Percentiles rank a stretch among this genome's conserved stretches.
Conservation (phyloP, 2,113 vertebrate genomes). For the Alethe diademata region DNA sequence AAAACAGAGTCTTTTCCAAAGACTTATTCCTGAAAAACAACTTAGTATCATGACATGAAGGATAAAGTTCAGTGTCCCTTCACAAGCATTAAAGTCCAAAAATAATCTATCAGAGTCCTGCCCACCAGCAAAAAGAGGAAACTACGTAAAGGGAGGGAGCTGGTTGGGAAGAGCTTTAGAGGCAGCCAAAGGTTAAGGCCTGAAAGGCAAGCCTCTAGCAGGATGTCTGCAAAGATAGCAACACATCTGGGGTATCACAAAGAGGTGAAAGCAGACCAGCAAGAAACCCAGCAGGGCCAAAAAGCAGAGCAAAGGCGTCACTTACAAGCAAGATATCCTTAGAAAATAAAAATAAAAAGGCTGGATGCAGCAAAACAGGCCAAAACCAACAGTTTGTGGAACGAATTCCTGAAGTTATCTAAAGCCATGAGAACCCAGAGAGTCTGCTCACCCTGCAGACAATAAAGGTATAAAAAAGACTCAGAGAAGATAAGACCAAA, state of each 20-base stretch:
- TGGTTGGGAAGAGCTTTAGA: slow-evolving; percentile 2
- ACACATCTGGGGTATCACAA: background rate
- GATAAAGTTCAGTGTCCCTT: background rate
- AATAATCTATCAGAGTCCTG: background rate
- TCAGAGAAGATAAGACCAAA: background rate
- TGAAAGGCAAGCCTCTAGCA: background rate
- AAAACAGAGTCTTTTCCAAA: background rate
- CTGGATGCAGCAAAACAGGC: background rate
- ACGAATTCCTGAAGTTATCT: slow-evolving; percentile 47
- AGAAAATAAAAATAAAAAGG: background rate
- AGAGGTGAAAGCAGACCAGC: background rate
- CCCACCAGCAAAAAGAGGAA: background rate
- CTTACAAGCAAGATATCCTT: background rate
- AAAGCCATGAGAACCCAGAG: background rate
- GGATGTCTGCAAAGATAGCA: slow-evolving; percentile 36
- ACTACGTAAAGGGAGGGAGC: background rate
- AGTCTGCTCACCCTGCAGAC: background rate
- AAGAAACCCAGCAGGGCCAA: background rate
- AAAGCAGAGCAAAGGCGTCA: background rate
- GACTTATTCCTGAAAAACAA: background rate
- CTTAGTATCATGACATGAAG: background rate
- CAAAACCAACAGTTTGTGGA: slow-evolving; percentile 52
- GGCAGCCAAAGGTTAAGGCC: slow-evolving; percentile 40
- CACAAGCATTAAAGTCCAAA: background rate
- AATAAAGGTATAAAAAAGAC: background rate